phyloP scores from a whole-genome alignment of 1,140 invertebrate genomes.

The Platyura marginata region DNA sequence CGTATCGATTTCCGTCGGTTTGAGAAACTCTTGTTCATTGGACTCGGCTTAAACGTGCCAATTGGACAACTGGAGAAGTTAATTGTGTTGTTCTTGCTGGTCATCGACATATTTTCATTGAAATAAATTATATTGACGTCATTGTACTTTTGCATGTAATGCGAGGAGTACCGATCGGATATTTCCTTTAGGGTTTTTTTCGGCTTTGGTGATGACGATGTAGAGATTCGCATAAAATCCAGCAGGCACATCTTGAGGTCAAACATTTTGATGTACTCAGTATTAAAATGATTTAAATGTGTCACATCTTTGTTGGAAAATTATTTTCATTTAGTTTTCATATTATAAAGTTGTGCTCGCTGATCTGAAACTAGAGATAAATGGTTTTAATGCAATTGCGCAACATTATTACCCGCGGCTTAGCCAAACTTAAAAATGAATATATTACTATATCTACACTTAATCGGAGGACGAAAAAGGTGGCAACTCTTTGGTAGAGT shows the following conservation, averaged over 20 bases:
- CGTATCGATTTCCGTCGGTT: not conserved
- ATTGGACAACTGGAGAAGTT: slow-evolving; percentile 7
- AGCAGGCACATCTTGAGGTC: slow-evolving; percentile 21
- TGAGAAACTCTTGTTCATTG: slow-evolving; percentile 10
- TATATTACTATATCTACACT: too few relatives aligned
- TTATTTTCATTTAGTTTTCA: not conserved
- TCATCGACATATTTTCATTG: slow-evolving; percentile 23
- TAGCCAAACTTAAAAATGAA: too few relatives aligned
- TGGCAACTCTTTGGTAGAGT: too few relatives aligned
- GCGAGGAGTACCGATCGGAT: slow-evolving; percentile 16
- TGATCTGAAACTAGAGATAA: not conserved
- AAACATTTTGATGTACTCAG: too few relatives aligned
- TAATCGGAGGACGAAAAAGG: too few relatives aligned
- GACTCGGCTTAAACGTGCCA: slow-evolving; percentile 15
- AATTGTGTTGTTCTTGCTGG: slow-evolving; percentile 16
- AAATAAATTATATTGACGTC: slow-evolving; percentile 20
- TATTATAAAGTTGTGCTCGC: not conserved
- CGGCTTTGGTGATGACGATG: slow-evolving; percentile 10
- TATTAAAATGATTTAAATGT: too few relatives aligned
- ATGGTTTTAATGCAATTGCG: too few relatives aligned
- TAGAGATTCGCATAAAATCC: slow-evolving; percentile 16
- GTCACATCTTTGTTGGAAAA: too few relatives aligned
- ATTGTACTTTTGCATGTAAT: slow-evolving; percentile 18
- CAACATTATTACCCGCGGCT: too few relatives aligned
- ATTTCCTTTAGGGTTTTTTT: slow-evolving; percentile 19